phyloP scores from a whole-genome alignment of 1,140 invertebrate species.

The Zaprionus taronus region DNA sequence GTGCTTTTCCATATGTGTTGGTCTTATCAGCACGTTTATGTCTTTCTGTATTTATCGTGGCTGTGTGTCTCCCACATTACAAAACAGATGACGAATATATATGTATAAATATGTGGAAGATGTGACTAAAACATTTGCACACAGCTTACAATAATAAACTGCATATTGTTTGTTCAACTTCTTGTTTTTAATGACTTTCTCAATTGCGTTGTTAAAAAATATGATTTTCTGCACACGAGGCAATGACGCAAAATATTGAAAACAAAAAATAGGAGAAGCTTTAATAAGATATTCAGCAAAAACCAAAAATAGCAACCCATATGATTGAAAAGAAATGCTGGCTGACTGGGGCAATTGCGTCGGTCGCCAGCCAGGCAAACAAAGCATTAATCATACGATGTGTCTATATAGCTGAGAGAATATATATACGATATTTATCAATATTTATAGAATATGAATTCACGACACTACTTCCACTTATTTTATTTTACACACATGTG shows the following conservation, averaged over 20 bases:
- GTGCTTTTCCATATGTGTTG: not conserved
- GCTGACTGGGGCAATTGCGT: slow-evolving; percentile 4
- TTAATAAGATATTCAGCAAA: slow-evolving; percentile 26
- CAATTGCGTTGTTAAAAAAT: slow-evolving; percentile 29
- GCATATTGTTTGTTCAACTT: not conserved
- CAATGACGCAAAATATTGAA: slow-evolving; percentile 44
- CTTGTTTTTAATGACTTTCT: not conserved
- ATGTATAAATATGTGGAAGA: not conserved
- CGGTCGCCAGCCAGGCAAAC: slow-evolving; percentile 8
- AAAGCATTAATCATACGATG: slow-evolving; percentile 38
- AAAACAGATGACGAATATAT: slow-evolving; percentile 14
- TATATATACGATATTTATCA: slow-evolving; percentile 11
- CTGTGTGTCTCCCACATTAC: slow-evolving; percentile 14
- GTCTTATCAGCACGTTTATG: slow-evolving; percentile 26
- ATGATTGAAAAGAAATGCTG: slow-evolving; percentile 38
- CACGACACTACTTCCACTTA: not conserved
- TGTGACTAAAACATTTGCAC: slow-evolving; percentile 6
- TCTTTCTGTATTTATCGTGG: slow-evolving; percentile 6
- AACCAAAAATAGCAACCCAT: slow-evolving; percentile 34
- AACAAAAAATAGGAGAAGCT: slow-evolving; percentile 22
- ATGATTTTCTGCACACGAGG: slow-evolving; percentile 13
- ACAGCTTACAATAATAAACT: not conserved
- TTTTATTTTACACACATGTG: slow-evolving; percentile 23
- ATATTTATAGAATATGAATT: slow-evolving; percentile 13
- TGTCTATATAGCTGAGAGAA: slow-evolving; percentile 21